These are phyloP conservation scores for Ceratotherium simum DNA, from an alignment of 2,113 vertebrate genomes.

Conservation along the genomic window DNA sequence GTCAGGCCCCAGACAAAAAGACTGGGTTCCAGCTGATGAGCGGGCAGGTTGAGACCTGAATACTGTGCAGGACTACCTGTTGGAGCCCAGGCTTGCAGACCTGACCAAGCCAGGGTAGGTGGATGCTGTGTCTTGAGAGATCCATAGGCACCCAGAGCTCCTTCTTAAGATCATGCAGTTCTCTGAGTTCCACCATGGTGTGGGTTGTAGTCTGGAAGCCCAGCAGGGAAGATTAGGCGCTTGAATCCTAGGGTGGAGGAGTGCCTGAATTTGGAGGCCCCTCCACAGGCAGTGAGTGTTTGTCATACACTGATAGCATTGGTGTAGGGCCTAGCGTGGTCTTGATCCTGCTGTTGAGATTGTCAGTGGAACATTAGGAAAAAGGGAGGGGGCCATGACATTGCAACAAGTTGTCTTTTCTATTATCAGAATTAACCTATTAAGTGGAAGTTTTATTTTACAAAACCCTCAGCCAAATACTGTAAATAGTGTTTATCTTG, in stretches of 20 bases:
- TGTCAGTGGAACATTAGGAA: background rate
- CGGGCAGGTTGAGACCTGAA: background rate
- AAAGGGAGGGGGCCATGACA: background rate
- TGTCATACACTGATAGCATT: too few species aligned
- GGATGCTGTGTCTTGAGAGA: background rate
- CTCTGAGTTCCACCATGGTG: background rate
- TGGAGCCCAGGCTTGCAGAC: background rate
- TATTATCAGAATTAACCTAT: background rate
- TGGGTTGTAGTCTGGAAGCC: background rate
- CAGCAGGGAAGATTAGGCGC: background rate
- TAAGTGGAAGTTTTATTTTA: background rate
- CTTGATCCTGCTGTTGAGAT: background rate
- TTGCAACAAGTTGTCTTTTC: background rate
- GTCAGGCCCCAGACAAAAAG: background rate
- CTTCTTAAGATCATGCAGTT: fast-evolving
- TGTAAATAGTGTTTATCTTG: background rate
- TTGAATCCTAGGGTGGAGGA: fast-evolving
- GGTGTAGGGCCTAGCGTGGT: background rate
- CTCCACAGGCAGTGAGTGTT: background rate
- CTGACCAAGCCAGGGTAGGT: background rate
- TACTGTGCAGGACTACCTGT: background rate
- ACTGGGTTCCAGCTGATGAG: background rate
- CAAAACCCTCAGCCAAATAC: background rate
- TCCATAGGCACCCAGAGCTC: background rate
- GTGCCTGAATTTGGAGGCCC: background rate